phyloP scores from a whole-genome alignment of 1,140 invertebrate species.

The Patella vulgata region DNA sequence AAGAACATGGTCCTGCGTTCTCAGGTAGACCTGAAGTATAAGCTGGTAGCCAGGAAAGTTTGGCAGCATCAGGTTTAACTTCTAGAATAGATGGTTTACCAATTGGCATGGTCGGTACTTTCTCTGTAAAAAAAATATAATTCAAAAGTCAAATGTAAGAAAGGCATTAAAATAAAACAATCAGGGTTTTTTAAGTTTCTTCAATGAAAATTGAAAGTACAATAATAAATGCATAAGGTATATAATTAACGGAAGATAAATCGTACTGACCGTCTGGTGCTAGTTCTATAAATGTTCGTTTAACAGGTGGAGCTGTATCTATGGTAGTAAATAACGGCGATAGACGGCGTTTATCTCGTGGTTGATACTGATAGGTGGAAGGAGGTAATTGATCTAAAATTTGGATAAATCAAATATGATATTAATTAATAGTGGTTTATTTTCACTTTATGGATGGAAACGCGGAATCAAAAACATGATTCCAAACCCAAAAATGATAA shows the following conservation, averaged over 20 bases:
- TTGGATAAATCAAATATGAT: constrained; percentile 73
- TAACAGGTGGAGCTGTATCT: neutral
- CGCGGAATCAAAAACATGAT: too few species aligned
- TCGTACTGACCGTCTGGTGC: constrained; percentile 19
- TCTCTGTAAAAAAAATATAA: constrained; percentile 24
- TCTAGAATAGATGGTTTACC: constrained; percentile 52
- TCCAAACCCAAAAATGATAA: too few species aligned
- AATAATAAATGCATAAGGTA: too few species aligned
- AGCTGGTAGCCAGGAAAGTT: constrained; percentile 56
- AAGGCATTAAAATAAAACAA: too few species aligned
- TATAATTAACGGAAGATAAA: neutral
- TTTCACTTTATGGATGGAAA: too few species aligned
- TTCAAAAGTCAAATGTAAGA: too few species aligned
- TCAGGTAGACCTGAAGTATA: constrained; percentile 41
- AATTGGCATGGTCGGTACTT: constrained; percentile 47
- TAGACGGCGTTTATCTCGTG: too few species aligned
- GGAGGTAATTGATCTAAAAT: constrained; percentile 17
- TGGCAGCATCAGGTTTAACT: constrained; percentile 40
- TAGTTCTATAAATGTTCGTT: constrained; percentile 9
- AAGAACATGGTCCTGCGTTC: constrained; percentile 47
- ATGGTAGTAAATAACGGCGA: too few species aligned
- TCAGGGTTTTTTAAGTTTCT: too few species aligned
- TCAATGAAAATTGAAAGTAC: too few species aligned
- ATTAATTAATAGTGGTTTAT: too few species aligned
- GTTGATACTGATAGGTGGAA: too few species aligned